Base-by-base conservation (phyloP, 2,888 invertebrate species). In the Diadegma fenestrale region DNA sequence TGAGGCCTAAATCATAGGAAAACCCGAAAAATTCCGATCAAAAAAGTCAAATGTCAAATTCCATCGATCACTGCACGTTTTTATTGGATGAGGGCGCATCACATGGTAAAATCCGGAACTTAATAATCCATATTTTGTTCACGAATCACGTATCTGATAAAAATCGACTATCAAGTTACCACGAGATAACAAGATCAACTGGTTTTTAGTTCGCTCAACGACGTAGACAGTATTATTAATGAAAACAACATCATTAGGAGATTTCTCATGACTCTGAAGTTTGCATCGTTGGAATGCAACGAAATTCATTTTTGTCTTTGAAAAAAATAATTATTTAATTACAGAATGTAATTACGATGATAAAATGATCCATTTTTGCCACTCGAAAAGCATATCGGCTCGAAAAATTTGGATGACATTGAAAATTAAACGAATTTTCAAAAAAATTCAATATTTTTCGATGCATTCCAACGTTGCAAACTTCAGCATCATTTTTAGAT, bases 191-290 rank as follows among this genome's bases (percentile, higher is more conserved):
- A 58, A 63, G 48, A 76, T 33, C 41, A 76, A 71, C 64, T 54
- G 71, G 58, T 72, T 82, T 85, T 82, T 22, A 75, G 54, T 85
- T 84, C 17, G 63, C 45, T 71, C 51, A 66, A 82, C 82, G 68
- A 82, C 82, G 68, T 80, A 80, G 73, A 26, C 72, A 76, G 61
- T 71, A 76, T 51, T 80, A 85, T 82, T 85, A 85, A 82, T 76
- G 58, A 76, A 76, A 45, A 48, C 41, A 71, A 79, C 71, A 54
- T 10, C 0, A 51, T 37, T 45, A 51, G 71, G 51, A 82, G 6
- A 63, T 37, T 43, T 64, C n/a, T n/a, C n/a, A n/a, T n/a, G n/a
- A n/a, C n/a, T n/a, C n/a, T n/a, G n/a, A n/a, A n/a, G n/a, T n/a
- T n/a, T n/a, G n/a, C n/a, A n/a, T n/a, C n/a, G n/a, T n/a, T n/a